phyloP scores from a whole-genome alignment of 92 coral and sea anemone species.

The Umimayanthus kanabou region DNA sequence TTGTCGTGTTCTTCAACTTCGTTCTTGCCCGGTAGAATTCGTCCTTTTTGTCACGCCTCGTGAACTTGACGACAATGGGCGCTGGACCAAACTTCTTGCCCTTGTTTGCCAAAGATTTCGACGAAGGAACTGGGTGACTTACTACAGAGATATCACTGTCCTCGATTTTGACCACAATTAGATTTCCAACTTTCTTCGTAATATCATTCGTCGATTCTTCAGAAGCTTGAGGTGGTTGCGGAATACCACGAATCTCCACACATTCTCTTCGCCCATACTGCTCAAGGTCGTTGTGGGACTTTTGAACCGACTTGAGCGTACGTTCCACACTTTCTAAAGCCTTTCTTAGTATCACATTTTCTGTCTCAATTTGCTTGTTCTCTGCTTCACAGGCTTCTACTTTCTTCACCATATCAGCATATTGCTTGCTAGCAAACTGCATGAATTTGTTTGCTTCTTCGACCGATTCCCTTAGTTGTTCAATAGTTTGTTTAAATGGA shows the following conservation, averaged over 20 bases:
- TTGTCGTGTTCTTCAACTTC: slow-evolving; percentile 42
- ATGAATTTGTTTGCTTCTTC: background rate
- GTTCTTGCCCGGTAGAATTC: slow-evolving; percentile 48
- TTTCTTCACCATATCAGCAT: background rate
- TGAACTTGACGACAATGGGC: slow-evolving; percentile 46
- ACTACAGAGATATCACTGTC: slow-evolving; percentile 35
- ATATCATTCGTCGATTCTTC: slow-evolving; percentile 37
- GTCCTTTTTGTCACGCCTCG: slow-evolving; percentile 48
- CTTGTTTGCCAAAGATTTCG: slow-evolving; percentile 5
- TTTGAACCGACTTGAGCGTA: background rate
- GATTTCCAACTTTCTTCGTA: slow-evolving; percentile 21
- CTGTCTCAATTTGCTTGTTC: background rate
- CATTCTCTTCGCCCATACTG: slow-evolving; percentile 25
- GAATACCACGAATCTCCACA: slow-evolving; percentile 39
- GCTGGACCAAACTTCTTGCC: slow-evolving; percentile 26
- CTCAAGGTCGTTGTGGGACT: background rate
- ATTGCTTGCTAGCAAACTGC: background rate
- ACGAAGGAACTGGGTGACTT: slow-evolving; percentile 12
- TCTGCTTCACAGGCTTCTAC: background rate
- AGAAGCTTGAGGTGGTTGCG: slow-evolving; percentile 1
- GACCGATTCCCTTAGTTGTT: too few species aligned
- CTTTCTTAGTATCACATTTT: background rate
- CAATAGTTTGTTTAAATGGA: too few species aligned
- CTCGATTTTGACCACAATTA: slow-evolving; percentile 36
- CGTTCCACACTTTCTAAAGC: background rate